phyloP scores from a whole-genome alignment of 2,888 invertebrate species.

The Pyrochroa serraticornis region DNA sequence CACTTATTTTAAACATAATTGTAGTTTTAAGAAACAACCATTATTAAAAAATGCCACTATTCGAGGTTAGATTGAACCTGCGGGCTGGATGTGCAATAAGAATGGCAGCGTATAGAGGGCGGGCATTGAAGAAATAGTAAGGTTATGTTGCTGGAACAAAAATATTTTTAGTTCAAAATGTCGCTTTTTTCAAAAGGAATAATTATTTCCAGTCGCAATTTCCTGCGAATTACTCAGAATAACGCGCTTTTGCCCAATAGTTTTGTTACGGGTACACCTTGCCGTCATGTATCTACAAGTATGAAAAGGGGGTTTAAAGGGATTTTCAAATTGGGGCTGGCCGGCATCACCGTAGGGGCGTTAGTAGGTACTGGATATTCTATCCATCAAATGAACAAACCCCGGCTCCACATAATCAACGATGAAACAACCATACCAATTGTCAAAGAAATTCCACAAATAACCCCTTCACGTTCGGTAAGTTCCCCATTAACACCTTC shows the following conservation, averaged over 20 bases:
- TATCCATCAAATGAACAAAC: slow-evolving; percentile 55
- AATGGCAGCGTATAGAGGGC: not conserved
- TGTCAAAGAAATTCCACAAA: slow-evolving; percentile 52
- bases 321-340: slow-evolving; percentile 51
- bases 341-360: slow-evolving; percentile 56
- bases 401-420: slow-evolving; percentile 56
- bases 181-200: slow-evolving; percentile 31
- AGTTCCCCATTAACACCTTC: slow-evolving; percentile 19
- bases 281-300: slow-evolving; percentile 9
- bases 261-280: slow-evolving; percentile 6
- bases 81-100: not conserved
- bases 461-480: slow-evolving; percentile 60
- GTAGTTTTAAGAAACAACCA: not conserved
- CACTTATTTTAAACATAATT: not conserved
- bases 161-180: slow-evolving; percentile 25
- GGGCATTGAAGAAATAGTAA: too few species aligned
- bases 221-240: slow-evolving; percentile 13
- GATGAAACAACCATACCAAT: slow-evolving; percentile 55
- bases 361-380: slow-evolving; percentile 61
- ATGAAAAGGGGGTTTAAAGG: slow-evolving; percentile 26
- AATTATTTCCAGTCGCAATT: slow-evolving; percentile 9
- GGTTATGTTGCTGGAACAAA: slow-evolving; percentile 10
- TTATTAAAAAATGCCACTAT: not conserved
- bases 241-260: not conserved
- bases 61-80: not conserved